A percentile compares a stretch with the other conserved stretches of the same genome.
Evolutionary conservation across 1,140 invertebrate species (phyloP).

Genomic region (Halesus radiatus): DNA sequence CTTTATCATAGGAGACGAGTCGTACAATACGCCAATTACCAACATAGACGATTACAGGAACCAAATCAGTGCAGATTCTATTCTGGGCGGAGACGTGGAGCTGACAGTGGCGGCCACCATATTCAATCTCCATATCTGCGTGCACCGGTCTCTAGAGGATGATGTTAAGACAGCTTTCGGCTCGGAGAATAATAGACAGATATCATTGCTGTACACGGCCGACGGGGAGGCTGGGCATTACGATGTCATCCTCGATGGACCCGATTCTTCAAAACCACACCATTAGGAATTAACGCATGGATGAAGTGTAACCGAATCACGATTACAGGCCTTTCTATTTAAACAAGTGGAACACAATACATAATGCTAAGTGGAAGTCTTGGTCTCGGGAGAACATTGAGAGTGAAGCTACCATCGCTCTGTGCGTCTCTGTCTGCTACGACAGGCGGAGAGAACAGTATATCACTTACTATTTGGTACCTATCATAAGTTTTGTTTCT

Average conservation of each 20-base stretch:
- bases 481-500: no score
- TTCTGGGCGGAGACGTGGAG: not conserved
- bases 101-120: not conserved
- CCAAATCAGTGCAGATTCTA: not conserved
- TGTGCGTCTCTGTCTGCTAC: no score
- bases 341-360: no score
- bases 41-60: conserved; percentile 1
- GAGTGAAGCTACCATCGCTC: no score
- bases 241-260: not conserved
- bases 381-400: no score
- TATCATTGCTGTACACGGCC: not conserved
- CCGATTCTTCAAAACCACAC: no score
- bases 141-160: not conserved
- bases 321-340: no score
- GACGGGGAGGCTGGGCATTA: not conserved
- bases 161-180: not conserved
- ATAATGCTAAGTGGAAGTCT: no score
- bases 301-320: no score
- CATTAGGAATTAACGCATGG: no score
- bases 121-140: not conserved
- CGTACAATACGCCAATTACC: not conserved
- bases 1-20: conserved; percentile 1
- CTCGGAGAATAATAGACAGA: not conserved
- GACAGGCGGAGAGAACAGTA: no score
- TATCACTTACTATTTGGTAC: no score